These are phyloP conservation scores for Natrix natrix DNA, from an alignment of 2,797 vertebrate species.

Conservation along the genomic window DNA sequence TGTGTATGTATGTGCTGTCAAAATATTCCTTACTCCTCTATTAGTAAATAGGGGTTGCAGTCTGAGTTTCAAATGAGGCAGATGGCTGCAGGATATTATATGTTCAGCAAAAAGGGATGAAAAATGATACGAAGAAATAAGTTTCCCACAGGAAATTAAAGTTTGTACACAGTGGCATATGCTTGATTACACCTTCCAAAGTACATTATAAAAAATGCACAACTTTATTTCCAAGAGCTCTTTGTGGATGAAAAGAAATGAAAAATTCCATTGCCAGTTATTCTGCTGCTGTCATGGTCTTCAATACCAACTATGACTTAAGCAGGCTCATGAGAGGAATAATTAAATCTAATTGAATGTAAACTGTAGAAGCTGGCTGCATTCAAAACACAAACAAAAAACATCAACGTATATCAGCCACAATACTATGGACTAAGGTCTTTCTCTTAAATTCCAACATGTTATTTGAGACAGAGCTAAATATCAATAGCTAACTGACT, in stretches of 20 bases:
- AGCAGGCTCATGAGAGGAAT: background rate
- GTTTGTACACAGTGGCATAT: conserved; percentile 35
- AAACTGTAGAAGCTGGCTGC: background rate
- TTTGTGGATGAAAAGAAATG: background rate
- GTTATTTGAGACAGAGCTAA: background rate
- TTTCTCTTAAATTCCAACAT: background rate
- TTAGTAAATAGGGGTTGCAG: background rate
- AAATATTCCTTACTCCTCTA: background rate
- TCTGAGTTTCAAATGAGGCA: conserved; percentile 13
- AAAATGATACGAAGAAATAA: conserved; percentile 31
- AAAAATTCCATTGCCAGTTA: conserved; percentile 6
- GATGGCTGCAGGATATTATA: conserved; percentile 34
- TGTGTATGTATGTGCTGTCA: background rate
- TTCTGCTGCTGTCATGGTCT: background rate
- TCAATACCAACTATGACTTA: background rate
- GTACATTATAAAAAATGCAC: conserved; percentile 16
- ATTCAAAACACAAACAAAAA: background rate
- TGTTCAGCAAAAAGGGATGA: conserved; percentile 22
- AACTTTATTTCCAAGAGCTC: conserved; percentile 4
- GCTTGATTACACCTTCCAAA: conserved; percentile 27
- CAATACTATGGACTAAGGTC: background rate
- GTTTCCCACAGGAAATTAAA: conserved; percentile 38
- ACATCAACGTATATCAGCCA: background rate
- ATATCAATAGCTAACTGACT: background rate
- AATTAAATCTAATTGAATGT: background rate